phyloP scores from a whole-genome alignment of 2,888 invertebrate genomes.

The Drosophila meridiana region DNA sequence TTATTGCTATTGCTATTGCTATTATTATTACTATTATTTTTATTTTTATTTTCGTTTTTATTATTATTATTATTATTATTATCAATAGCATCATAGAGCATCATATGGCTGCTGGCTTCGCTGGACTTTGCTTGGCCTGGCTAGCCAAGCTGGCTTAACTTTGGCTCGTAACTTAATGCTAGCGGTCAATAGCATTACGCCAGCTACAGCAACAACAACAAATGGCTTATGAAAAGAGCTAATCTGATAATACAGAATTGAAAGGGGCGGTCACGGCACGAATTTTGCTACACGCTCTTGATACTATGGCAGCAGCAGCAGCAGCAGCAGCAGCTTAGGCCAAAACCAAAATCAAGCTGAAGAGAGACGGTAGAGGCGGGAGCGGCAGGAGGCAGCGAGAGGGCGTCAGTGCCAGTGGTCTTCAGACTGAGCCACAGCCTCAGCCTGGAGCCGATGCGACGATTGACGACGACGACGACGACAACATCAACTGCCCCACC shows the following conservation, averaged over 20 bases:
- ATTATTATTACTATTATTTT: background rate
- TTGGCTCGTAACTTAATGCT: slow-evolving; percentile 70
- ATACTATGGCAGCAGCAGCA: slow-evolving; percentile 55
- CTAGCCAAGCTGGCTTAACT: slow-evolving; percentile 21
- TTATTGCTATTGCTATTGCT: slow-evolving; percentile 14
- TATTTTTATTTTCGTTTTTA: background rate
- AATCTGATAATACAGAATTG: slow-evolving; percentile 82
- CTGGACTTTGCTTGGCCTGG: background rate
- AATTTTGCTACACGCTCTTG: slow-evolving; percentile 76
- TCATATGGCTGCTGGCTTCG: slow-evolving; percentile 23
- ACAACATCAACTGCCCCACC: slow-evolving; percentile 49
- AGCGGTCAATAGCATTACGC: slow-evolving; percentile 71
- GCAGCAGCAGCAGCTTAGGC: slow-evolving; percentile 35
- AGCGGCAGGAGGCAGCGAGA: background rate
- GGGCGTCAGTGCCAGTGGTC: slow-evolving; percentile 9
- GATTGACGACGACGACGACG: slow-evolving; percentile 53
- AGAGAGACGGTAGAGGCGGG: too few species aligned
- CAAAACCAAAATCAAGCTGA: slow-evolving; percentile 7
- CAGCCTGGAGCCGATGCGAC: slow-evolving; percentile 38
- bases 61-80: slow-evolving; percentile 35
- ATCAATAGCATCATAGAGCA: slow-evolving; percentile 48
- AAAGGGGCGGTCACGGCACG: slow-evolving; percentile 82
- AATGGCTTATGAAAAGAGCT: slow-evolving; percentile 72
- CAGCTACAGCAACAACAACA: slow-evolving; percentile 49
- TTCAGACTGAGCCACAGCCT: background rate